Conservation (phyloP, 2,113 vertebrate species). For the Erythrolamprus reginae region DNA sequence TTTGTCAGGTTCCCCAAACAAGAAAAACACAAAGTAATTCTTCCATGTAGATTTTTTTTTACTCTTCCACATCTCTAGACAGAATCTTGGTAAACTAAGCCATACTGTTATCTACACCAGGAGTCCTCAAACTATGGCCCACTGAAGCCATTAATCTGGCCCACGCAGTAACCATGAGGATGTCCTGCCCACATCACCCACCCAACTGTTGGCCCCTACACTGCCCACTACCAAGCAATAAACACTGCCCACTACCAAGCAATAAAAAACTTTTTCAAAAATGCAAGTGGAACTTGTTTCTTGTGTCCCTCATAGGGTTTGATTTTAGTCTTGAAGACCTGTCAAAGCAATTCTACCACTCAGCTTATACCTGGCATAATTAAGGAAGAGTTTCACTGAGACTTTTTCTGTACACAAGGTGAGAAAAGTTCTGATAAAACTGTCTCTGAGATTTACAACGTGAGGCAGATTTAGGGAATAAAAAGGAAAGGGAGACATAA, state of each 20-base stretch:
- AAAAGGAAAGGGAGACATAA: not conserved
- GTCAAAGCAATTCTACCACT: not conserved
- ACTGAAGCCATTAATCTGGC: too few species aligned
- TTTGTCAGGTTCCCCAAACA: not conserved
- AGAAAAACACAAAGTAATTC: not conserved
- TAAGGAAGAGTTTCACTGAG: not conserved
- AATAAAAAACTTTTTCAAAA: not conserved
- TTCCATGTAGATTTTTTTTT: not conserved
- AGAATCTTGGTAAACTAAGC: not conserved
- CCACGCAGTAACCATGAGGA: too few species aligned
- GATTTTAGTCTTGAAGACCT: not conserved
- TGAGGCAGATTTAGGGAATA: not conserved
- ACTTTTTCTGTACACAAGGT: not conserved
- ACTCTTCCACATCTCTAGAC: not conserved
- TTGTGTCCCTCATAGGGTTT: not conserved
- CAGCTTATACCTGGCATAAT: not conserved
- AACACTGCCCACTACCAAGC: not conserved
- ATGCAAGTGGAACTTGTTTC: not conserved
- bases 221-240: too few species aligned
- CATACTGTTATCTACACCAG: not conserved
- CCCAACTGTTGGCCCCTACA: too few species aligned
- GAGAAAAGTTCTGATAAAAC: not conserved
- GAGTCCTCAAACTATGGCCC: too few species aligned
- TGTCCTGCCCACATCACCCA: too few species aligned
- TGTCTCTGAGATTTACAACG: not conserved